phyloP scores from a whole-genome alignment of 2,113 vertebrate genomes.

The Penelope pileata region DNA sequence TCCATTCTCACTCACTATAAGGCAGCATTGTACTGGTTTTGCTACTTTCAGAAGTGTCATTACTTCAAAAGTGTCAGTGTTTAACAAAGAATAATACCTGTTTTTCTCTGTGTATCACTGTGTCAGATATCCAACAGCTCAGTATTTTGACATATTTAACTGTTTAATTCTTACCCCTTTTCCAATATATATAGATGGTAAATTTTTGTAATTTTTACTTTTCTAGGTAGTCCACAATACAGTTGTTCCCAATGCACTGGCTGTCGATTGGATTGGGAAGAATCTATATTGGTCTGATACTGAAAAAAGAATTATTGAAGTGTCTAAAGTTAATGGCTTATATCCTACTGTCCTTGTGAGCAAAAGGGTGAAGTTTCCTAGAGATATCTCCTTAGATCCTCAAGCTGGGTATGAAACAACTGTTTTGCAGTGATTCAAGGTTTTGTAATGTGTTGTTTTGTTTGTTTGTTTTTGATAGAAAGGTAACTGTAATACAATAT shows the following conservation, averaged over 20 bases:
- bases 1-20: not conserved
- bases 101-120: not conserved
- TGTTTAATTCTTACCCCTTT: not conserved
- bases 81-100: not conserved
- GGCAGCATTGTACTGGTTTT: not conserved
- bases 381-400: constrained; percentile 90
- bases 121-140: not conserved
- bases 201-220: constrained; percentile 41
- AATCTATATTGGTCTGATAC: constrained; percentile 98
- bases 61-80: not conserved
- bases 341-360: constrained; percentile 92
- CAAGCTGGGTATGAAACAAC: constrained; percentile 85
- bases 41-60: not conserved
- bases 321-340: constrained; percentile 94
- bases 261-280: constrained; percentile 98
- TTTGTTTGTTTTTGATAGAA: too few species aligned
- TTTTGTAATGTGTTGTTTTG: not conserved
- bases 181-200: not conserved
- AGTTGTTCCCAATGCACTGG: constrained; percentile 92
- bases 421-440: not conserved
- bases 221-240: constrained; percentile 92
- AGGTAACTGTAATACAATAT: not conserved
- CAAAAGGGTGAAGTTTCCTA: constrained; percentile 89
- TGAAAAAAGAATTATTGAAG: constrained; percentile 95
- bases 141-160: not conserved